phyloP scores from a whole-genome alignment of 2,113 vertebrate species.

The Epinephelus moara region DNA sequence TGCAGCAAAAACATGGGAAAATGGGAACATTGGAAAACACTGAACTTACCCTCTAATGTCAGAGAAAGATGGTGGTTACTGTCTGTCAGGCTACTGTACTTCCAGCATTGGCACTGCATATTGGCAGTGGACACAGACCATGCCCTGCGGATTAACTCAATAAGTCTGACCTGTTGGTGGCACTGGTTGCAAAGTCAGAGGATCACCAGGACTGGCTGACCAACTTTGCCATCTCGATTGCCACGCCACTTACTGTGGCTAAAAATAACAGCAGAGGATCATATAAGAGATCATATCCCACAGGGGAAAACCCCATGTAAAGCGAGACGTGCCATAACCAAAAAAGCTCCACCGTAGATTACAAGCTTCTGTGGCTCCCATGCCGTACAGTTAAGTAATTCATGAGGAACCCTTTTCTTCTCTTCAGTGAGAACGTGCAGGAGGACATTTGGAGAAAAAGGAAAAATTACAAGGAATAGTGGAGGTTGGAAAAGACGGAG shows the following conservation, averaged over 20 bases:
- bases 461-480: constrained; percentile 39
- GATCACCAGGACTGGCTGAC: not conserved
- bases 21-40: no score
- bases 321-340: constrained; percentile 11
- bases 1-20: no score
- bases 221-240: not conserved
- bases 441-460: constrained; percentile 1
- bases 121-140: not conserved
- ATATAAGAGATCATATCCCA: constrained; percentile 22
- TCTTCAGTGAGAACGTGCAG: not conserved
- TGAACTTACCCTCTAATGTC: no score
- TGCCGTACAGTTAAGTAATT: constrained; percentile 53
- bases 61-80: no score
- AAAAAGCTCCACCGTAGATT: constrained; percentile 12
- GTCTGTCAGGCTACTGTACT: not conserved
- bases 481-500: constrained; percentile 21
- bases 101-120: not conserved
- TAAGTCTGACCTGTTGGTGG: not conserved
- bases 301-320: constrained; percentile 20
- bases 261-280: constrained; percentile 36
- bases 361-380: constrained; percentile 33
- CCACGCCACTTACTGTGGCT: not conserved
- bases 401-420: constrained; percentile 51
- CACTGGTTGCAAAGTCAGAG: not conserved
- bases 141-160: not conserved